Percentiles rank a stretch among this genome's conserved stretches.
phyloP scores from a whole-genome alignment of 2,888 invertebrate species.

The Cenopis cana region DNA sequence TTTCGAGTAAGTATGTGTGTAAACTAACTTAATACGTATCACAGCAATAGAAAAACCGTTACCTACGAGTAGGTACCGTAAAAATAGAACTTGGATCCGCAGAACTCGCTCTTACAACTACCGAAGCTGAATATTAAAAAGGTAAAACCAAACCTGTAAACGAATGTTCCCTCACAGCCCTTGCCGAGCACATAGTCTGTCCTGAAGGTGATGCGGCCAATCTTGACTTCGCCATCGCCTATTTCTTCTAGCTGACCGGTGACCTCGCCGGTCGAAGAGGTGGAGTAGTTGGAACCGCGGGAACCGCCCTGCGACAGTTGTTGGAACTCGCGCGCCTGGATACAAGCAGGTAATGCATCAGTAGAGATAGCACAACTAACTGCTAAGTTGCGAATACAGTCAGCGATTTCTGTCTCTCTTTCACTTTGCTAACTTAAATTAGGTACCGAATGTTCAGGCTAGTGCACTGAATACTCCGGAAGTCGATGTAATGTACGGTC shows the following conservation, averaged over 20 bases:
- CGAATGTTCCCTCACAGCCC: constrained; percentile 99
- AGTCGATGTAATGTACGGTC: too few species aligned
- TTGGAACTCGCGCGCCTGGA: constrained; percentile 87
- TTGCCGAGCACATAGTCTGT: constrained; percentile 95
- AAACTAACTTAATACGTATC: too few species aligned
- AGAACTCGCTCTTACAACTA: too few species aligned
- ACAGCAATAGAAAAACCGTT: too few species aligned
- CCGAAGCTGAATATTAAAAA: constrained; percentile 47
- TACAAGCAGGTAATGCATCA: constrained; percentile 32
- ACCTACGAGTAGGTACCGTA: too few species aligned
- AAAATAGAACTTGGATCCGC: too few species aligned
- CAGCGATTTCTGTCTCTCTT: too few species aligned
- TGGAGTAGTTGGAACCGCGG: constrained; percentile 72
- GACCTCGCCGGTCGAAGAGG: constrained; percentile 71
- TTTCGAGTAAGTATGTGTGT: too few species aligned
- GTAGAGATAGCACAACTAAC: background rate
- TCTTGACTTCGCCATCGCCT: constrained; percentile 87
- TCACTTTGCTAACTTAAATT: too few species aligned
- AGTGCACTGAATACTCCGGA: too few species aligned
- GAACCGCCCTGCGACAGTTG: constrained; percentile 88
- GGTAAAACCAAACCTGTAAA: constrained; percentile 88
- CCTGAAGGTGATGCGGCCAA: constrained; percentile 96
- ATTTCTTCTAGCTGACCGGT: constrained; percentile 86
- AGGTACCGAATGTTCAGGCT: too few species aligned
- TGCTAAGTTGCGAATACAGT: background rate